Evolutionary conservation across 2,113 vertebrate genomes (phyloP).

Genomic region (Arizona elegans): DNA sequence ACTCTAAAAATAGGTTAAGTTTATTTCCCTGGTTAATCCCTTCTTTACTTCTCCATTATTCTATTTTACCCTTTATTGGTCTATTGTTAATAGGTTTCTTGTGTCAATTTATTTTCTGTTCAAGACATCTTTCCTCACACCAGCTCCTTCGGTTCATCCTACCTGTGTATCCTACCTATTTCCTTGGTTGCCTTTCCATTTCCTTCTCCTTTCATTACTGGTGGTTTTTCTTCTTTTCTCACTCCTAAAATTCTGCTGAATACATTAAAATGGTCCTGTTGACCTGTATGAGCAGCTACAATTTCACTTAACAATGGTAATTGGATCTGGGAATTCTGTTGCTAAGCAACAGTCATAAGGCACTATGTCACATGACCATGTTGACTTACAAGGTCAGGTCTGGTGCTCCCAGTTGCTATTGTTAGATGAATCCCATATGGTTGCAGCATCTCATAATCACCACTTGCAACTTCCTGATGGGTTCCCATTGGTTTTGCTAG

Average conservation of each 20-base stretch:
- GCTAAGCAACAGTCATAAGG: neutral
- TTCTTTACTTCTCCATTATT: neutral
- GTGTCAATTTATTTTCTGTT: neutral
- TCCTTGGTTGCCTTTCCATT: neutral
- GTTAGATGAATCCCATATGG: neutral
- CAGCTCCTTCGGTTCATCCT: neutral
- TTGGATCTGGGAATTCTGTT: neutral
- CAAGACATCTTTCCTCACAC: neutral
- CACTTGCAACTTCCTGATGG: neutral
- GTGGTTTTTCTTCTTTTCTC: neutral
- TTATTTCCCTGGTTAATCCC: neutral
- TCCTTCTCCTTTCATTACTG: neutral
- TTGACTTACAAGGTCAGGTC: neutral
- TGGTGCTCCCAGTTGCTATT: neutral
- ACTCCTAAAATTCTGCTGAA: neutral
- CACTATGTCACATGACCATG: neutral
- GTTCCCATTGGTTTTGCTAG: neutral
- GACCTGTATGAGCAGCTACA: neutral
- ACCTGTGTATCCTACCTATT: neutral
- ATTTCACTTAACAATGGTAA: neutral
- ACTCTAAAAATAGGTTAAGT: neutral
- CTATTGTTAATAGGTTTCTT: neutral
- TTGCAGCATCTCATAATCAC: neutral
- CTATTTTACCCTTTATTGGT: neutral
- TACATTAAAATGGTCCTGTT: neutral